A percentile compares a stretch with the other conserved stretches of the same genome.
Conservation (phyloP, 2,888 invertebrate genomes). For the Agriopis leucophaearia region DNA sequence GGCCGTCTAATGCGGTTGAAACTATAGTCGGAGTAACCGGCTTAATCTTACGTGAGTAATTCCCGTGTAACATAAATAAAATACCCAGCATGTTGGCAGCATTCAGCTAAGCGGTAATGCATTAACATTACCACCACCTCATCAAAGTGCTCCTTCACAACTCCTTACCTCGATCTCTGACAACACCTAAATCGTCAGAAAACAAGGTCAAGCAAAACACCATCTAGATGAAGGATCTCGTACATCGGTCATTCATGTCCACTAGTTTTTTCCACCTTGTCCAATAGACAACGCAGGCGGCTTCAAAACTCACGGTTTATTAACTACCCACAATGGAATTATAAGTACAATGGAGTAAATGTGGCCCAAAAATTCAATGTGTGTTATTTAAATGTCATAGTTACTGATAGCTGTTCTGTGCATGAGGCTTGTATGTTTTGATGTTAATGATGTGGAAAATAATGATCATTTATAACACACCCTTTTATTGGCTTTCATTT, state of each 20-base stretch:
- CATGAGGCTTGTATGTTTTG: conserved; percentile 20
- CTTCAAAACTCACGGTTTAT: conserved; percentile 65
- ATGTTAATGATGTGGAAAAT: conserved; percentile 29
- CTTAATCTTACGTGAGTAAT: too few species aligned
- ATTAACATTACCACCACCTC: too few species aligned
- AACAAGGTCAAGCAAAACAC: conserved; percentile 39
- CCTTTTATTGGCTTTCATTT: too few species aligned
- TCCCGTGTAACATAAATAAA: too few species aligned
- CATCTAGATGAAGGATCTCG: conserved; percentile 53
- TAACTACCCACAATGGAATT: conserved; percentile 71
- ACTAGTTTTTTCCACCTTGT: conserved; percentile 73
- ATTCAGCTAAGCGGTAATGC: too few species aligned
- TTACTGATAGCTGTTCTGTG: conserved; percentile 8
- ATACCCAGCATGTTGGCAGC: too few species aligned
- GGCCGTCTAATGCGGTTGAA: too few species aligned
- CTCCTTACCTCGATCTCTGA: too few species aligned
- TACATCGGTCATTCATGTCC: conserved; percentile 75
- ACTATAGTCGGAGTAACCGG: too few species aligned
- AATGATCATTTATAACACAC: conserved; percentile 7
- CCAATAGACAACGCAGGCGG: conserved; percentile 52
- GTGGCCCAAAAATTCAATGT: conserved; percentile 42
- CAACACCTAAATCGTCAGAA: neutral
- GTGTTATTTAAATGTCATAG: conserved; percentile 4
- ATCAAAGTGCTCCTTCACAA: too few species aligned
- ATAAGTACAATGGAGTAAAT: conserved; percentile 59